A percentile compares a stretch with the other conserved stretches of the same genome.
Evolutionary conservation across 2,113 vertebrate species (phyloP).

Genomic region (Microcebus ravelobensis): DNA sequence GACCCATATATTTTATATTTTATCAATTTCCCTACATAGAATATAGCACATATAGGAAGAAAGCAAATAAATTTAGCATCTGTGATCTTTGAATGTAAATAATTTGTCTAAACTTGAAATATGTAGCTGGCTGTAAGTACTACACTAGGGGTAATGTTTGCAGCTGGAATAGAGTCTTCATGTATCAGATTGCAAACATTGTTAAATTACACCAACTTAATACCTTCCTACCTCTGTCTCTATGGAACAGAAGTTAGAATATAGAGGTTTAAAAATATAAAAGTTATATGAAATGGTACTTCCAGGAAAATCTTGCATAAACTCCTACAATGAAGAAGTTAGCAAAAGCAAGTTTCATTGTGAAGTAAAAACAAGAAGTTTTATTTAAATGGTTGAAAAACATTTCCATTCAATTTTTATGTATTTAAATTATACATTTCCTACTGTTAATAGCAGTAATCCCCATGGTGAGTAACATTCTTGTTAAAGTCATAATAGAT

Average conservation of each 20-base stretch:
- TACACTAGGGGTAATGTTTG: background rate
- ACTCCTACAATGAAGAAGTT: background rate
- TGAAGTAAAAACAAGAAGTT: slow-evolving; percentile 51
- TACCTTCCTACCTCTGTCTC: background rate
- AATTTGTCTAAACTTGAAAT: slow-evolving; percentile 35
- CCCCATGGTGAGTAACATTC: slow-evolving; percentile 82
- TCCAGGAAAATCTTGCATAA: slow-evolving; percentile 22
- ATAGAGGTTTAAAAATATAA: slow-evolving; percentile 41
- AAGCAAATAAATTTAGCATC: slow-evolving; percentile 27
- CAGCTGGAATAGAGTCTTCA: background rate
- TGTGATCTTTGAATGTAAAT: background rate
- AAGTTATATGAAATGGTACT: slow-evolving; percentile 23
- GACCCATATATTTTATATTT: background rate
- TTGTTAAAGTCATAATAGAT: slow-evolving; percentile 83
- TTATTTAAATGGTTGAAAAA: slow-evolving; percentile 71
- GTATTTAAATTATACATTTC: slow-evolving; percentile 81
- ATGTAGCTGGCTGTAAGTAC: background rate
- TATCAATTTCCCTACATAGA: background rate
- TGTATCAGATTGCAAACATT: background rate
- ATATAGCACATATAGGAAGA: background rate
- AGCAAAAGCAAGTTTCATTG: slow-evolving; percentile 56
- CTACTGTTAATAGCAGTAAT: slow-evolving; percentile 83
- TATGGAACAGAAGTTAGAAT: slow-evolving; percentile 12
- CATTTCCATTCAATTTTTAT: slow-evolving; percentile 78
- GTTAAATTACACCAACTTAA: background rate